Base-by-base conservation (phyloP, 30 jellyfish, hydroid and myxozoan species). In the Aurelia sp. region DNA sequence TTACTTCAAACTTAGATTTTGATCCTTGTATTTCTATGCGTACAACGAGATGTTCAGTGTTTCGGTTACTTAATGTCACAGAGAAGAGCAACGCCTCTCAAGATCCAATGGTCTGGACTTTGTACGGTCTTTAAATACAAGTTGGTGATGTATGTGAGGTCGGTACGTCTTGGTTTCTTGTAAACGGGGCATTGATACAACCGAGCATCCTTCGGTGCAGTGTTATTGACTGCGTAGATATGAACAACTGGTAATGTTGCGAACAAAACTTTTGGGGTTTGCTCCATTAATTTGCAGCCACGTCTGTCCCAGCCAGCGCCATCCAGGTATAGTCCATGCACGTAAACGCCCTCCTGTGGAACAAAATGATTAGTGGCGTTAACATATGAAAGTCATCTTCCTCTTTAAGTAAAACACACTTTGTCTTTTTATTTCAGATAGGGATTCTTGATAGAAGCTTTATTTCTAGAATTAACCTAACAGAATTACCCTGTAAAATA, bases 231-330 rank as follows among this genome's bases (percentile, higher is more conserved):
- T 9, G 98, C 98, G 66, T 86, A 93, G 60, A 93, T 64, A 76
- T 93, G 98, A 13, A 88, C 97, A 31, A 93, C 98, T 13, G 98
- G 98, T 31, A 93, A 68, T 13, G 74, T 35, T 18, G 93, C 30
- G 71, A 84, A 93, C 22, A 93, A 85, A 13, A 82, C 91, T 73
- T 93, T 93, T 23, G 98, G 97, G 11, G 96, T 59, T 59, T 85
- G 92, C 40, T 93, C 98, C 20, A 79, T 76, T 20, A 93, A 91
- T 79, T 85, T 88, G 86, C 98, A 93, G 58, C 93, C 93, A 51
- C 96, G 92, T 57, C 97, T 74, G 78, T 93, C 98, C 98, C 98
- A 93, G 41, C 95, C 92, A 12, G 98, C 97, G 21, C 98, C 98
- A 62, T 93, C 98, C 53, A 93, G 66, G 86, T 80, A 87, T 66